Evolutionary conservation across 2,888 invertebrate species (phyloP).

Genomic region (Phymatocera aterrima): DNA sequence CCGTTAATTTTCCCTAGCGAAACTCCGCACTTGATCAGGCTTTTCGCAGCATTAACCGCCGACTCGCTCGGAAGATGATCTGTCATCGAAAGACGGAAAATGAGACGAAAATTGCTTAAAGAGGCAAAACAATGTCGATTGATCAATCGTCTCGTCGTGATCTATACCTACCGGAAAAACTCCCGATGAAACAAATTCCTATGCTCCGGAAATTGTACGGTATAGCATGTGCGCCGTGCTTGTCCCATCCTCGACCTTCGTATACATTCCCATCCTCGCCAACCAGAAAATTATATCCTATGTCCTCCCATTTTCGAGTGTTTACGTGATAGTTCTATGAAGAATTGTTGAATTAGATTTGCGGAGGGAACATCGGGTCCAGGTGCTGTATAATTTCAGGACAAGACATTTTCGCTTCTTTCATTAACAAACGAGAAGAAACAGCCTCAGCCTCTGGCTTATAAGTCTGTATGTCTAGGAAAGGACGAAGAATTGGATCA

Average conservation of each 20-base stretch:
- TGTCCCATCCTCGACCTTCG: slow-evolving; percentile 68
- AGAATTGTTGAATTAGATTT: neutral
- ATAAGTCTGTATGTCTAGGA: too few species aligned
- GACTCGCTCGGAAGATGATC: slow-evolving; percentile 59
- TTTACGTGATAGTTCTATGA: slow-evolving; percentile 65
- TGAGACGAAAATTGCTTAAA: neutral
- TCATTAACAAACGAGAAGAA: too few species aligned
- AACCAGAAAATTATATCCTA: slow-evolving; percentile 68
- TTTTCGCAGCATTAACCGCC: slow-evolving; percentile 77
- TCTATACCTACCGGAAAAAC: slow-evolving; percentile 77
- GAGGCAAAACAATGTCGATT: neutral
- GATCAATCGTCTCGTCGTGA: neutral
- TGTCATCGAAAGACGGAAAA: slow-evolving; percentile 46
- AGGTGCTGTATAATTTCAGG: too few species aligned
- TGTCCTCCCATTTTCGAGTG: slow-evolving; percentile 62
- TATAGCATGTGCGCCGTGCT: slow-evolving; percentile 63
- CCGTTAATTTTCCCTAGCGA: slow-evolving; percentile 78
- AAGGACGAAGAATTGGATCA: too few species aligned
- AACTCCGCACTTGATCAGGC: slow-evolving; percentile 81
- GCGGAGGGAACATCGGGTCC: neutral
- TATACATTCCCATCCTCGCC: slow-evolving; percentile 69
- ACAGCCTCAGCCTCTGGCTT: too few species aligned
- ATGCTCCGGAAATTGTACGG: slow-evolving; percentile 81
- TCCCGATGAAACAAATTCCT: slow-evolving; percentile 85
- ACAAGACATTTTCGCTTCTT: too few species aligned